Percentiles rank a stretch among this genome's conserved stretches.
These are phyloP conservation scores for Aphodius sticticus DNA, from an alignment of 2,888 invertebrate genomes.

Conservation along the genomic window DNA sequence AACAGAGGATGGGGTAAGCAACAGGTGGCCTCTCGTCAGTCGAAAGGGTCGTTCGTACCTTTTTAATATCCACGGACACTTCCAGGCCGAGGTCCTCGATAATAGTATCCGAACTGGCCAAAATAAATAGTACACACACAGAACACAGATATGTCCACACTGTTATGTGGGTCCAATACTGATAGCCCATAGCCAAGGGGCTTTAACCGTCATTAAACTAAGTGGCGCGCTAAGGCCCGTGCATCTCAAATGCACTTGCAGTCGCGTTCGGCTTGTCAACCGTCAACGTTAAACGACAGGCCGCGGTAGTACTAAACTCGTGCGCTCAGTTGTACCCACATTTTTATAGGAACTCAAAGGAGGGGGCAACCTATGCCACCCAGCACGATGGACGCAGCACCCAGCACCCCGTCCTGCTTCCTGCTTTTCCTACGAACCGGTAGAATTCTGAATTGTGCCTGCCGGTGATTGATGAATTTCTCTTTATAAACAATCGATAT, in stretches of 20 bases:
- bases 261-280: slow-evolving; percentile 43
- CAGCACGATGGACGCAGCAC: background rate
- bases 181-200: slow-evolving; percentile 56
- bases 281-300: slow-evolving; percentile 41
- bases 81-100: slow-evolving; percentile 55
- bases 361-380: slow-evolving; percentile 43
- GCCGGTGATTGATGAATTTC: slow-evolving; percentile 39
- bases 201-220: slow-evolving; percentile 51
- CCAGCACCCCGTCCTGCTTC: slow-evolving; percentile 27
- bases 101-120: slow-evolving; percentile 47
- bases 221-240: slow-evolving; percentile 46
- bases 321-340: slow-evolving; percentile 50
- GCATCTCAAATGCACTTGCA: slow-evolving; percentile 42
- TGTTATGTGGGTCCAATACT: slow-evolving; percentile 52
- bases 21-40: slow-evolving; percentile 46
- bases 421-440: slow-evolving; percentile 36
- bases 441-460: slow-evolving; percentile 20
- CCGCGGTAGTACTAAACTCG: slow-evolving; percentile 50
- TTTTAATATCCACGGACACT: slow-evolving; percentile 53
- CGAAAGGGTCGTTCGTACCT: slow-evolving; percentile 47
- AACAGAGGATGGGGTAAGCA: slow-evolving; percentile 39
- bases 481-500: slow-evolving; percentile 49
- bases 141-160: slow-evolving; percentile 55
- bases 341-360: slow-evolving; percentile 51
- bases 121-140: slow-evolving; percentile 47